Conservation (phyloP, 2,113 vertebrate genomes). For the Odocoileus hemionus region DNA sequence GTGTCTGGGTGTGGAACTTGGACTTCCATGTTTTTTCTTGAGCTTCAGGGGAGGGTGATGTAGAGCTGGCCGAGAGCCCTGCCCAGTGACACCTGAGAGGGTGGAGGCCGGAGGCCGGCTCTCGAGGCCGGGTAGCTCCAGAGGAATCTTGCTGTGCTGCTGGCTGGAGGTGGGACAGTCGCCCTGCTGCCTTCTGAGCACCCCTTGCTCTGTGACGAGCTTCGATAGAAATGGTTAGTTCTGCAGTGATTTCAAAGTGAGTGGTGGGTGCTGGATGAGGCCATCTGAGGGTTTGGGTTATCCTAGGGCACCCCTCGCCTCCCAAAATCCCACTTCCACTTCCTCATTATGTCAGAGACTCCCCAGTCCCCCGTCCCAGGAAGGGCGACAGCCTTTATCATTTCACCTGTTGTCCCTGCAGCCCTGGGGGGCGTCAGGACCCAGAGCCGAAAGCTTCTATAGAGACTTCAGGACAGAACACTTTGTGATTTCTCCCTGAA, state of each 20-base stretch:
- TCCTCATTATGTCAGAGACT: neutral
- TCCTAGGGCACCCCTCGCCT: neutral
- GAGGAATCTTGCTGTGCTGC: neutral
- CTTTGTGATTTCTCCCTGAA: neutral
- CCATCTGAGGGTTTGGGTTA: neutral
- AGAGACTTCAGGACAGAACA: neutral
- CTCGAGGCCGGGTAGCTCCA: neutral
- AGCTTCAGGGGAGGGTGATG: neutral
- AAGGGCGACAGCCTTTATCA: neutral
- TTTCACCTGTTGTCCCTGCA: neutral
- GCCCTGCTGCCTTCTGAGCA: neutral
- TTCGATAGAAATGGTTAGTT: neutral
- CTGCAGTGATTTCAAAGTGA: neutral
- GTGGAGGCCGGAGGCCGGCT: too few relatives aligned
- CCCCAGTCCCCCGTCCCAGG: fast-evolving
- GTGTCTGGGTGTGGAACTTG: neutral
- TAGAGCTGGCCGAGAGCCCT: neutral
- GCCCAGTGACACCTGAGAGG: neutral
- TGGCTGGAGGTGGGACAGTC: neutral
- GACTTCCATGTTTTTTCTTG: neutral
- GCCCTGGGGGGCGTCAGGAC: neutral
- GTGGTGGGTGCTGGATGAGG: neutral
- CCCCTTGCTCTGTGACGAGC: neutral
- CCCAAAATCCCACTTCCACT: neutral
- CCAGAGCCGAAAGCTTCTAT: neutral